Conservation (phyloP, 2,888 invertebrate species). For the Melanostoma mellinum region DNA sequence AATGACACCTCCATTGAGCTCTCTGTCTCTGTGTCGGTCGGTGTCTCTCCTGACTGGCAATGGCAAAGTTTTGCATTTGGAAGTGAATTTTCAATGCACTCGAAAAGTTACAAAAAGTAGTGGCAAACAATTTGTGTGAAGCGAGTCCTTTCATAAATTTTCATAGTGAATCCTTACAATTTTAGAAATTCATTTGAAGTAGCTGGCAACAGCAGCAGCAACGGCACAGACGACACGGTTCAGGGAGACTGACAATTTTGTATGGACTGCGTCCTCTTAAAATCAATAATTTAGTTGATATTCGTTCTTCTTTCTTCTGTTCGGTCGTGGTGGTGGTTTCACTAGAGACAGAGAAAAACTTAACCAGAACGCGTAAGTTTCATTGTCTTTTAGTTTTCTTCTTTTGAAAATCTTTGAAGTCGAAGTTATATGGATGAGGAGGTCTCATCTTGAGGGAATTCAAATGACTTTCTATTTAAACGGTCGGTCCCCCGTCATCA, state of each 20-base stretch:
- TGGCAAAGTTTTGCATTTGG: constrained; percentile 46
- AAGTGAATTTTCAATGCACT: constrained; percentile 29
- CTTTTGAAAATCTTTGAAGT: constrained; percentile 5
- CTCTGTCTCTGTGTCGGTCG: background rate
- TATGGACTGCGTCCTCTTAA: constrained; percentile 24
- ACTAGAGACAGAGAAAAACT: constrained; percentile 10
- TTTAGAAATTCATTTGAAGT: constrained; percentile 22
- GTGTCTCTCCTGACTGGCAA: background rate
- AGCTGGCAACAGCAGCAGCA: no score
- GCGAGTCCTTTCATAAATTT: constrained; percentile 33
- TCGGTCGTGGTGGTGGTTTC: constrained; percentile 9
- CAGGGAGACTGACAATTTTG: background rate
- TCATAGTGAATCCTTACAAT: constrained; percentile 41
- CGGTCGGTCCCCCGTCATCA: no score
- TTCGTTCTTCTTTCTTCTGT: constrained; percentile 20
- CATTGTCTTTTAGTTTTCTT: background rate
- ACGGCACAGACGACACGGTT: background rate
- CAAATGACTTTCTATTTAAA: constrained; percentile 37
- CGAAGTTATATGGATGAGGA: constrained; percentile 1
- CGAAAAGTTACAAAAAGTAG: constrained; percentile 29
- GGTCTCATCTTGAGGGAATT: constrained; percentile 19
- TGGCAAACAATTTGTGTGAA: constrained; percentile 5
- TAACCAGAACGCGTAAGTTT: constrained; percentile 38
- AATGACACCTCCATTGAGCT: constrained; percentile 36
- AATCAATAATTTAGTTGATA: constrained; percentile 49